A percentile compares a stretch with the other conserved stretches of the same genome.
Conservation (phyloP, 2,797 vertebrate species). For the Dallia pectoralis region DNA sequence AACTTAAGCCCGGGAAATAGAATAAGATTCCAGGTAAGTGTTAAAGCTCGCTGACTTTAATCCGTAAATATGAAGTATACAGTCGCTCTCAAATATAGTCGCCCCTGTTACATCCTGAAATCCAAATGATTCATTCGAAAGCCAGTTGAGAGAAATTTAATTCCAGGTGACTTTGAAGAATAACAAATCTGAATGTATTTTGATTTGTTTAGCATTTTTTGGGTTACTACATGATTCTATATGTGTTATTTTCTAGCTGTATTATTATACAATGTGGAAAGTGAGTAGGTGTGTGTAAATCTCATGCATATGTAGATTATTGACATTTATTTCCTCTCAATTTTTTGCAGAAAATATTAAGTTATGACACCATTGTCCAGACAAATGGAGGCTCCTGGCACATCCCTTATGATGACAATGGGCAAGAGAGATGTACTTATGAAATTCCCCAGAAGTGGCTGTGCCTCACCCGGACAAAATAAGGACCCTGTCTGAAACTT, state of each 20-base stretch:
- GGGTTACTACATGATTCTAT: too few relatives aligned
- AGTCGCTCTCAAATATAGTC: too few relatives aligned
- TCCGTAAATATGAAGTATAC: background rate
- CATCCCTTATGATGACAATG: constrained; percentile 84
- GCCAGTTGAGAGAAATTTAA: too few relatives aligned
- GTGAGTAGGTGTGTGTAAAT: too few relatives aligned
- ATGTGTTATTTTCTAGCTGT: too few relatives aligned
- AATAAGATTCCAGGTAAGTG: constrained; percentile 82
- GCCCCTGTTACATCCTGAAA: too few relatives aligned
- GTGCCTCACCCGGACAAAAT: constrained; percentile 71
- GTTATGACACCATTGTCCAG: constrained; percentile 88
- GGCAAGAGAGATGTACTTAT: constrained; percentile 77
- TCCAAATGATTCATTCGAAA: too few relatives aligned
- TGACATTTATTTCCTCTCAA: background rate
- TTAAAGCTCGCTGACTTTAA: background rate
- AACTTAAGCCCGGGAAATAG: constrained; percentile 45
- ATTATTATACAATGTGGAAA: too few relatives aligned
- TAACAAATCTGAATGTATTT: too few relatives aligned
- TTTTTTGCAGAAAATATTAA: constrained; percentile 70
- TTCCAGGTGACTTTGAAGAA: too few relatives aligned
- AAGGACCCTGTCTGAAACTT: background rate
- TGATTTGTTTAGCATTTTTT: too few relatives aligned
- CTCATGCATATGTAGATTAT: background rate
- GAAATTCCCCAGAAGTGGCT: constrained; percentile 89
- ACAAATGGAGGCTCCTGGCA: constrained; percentile 86